These are phyloP conservation scores for Zophobas morio DNA, from an alignment of 1,140 invertebrate genomes.

Conservation along the genomic window DNA sequence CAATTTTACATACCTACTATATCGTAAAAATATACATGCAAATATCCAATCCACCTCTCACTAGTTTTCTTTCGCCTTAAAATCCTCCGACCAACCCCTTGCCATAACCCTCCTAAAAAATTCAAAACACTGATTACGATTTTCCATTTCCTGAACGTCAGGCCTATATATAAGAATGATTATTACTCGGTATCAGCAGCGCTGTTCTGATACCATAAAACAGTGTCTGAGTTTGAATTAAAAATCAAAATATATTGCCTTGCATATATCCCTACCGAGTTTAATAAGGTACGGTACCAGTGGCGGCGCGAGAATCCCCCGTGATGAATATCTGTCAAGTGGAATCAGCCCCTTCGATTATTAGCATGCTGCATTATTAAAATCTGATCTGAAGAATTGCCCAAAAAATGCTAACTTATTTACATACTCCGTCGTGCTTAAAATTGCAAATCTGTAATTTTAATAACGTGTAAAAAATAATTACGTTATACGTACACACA, in stretches of 20 bases:
- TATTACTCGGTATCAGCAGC: slow-evolving; percentile 62
- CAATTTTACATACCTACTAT: background rate
- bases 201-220: slow-evolving; percentile 62
- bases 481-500: no score
- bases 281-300: slow-evolving; percentile 59
- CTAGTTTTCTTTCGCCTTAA: no score
- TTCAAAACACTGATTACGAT: slow-evolving; percentile 55
- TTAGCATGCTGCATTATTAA: background rate
- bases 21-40: background rate
- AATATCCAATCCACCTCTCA: background rate
- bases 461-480: no score
- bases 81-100: background rate
- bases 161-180: slow-evolving; percentile 55
- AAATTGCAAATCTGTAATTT: no score
- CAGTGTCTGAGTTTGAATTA: slow-evolving; percentile 65
- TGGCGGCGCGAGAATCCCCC: slow-evolving; percentile 40
- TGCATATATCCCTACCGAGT: slow-evolving; percentile 61
- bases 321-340: slow-evolving; percentile 5
- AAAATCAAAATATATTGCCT: slow-evolving; percentile 66
- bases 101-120: slow-evolving; percentile 36
- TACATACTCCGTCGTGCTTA: no score
- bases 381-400: background rate
- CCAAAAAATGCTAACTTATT: no score
- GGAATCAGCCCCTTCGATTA: background rate
- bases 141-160: slow-evolving; percentile 45